These are phyloP conservation scores for Heteractis magnifica DNA, from an alignment of 92 coral and sea anemone genomes.

Conservation along the genomic window DNA sequence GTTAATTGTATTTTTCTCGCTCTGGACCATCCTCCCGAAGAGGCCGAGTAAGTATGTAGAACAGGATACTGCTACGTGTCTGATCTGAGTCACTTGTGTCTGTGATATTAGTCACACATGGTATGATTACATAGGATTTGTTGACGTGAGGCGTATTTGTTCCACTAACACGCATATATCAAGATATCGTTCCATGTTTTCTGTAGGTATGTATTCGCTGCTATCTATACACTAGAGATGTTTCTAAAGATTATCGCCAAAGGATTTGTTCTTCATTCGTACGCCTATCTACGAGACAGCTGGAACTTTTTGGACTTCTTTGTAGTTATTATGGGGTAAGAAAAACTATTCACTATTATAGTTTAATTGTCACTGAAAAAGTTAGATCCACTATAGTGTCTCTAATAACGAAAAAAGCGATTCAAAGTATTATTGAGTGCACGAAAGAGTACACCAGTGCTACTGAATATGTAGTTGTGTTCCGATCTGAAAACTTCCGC, in stretches of 20 bases:
- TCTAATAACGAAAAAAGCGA: background rate
- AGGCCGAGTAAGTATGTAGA: constrained; percentile 75
- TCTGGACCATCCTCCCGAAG: constrained; percentile 76
- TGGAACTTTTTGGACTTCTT: constrained; percentile 89
- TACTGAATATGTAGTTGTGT: too few species aligned
- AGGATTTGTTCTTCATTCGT: constrained; percentile 81
- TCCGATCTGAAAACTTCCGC: too few species aligned
- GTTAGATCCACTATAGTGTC: background rate
- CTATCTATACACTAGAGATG: constrained; percentile 88
- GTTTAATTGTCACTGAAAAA: background rate
- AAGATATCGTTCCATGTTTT: background rate
- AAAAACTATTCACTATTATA: background rate
- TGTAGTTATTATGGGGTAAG: constrained; percentile 92
- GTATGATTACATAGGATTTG: background rate
- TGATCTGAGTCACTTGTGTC: background rate
- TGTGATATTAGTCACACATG: background rate
- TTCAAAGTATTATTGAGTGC: background rate
- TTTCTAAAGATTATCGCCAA: constrained; percentile 76
- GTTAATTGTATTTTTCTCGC: constrained; percentile 77
- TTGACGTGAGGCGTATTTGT: background rate
- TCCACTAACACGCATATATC: background rate
- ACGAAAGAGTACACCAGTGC: too few species aligned
- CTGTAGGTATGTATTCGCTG: constrained; percentile 81
- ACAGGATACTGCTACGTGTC: too few species aligned
- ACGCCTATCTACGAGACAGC: constrained; percentile 84